Evolutionary conservation across 2,113 vertebrate genomes (phyloP).

Genomic region (Ascaphus truei): DNA sequence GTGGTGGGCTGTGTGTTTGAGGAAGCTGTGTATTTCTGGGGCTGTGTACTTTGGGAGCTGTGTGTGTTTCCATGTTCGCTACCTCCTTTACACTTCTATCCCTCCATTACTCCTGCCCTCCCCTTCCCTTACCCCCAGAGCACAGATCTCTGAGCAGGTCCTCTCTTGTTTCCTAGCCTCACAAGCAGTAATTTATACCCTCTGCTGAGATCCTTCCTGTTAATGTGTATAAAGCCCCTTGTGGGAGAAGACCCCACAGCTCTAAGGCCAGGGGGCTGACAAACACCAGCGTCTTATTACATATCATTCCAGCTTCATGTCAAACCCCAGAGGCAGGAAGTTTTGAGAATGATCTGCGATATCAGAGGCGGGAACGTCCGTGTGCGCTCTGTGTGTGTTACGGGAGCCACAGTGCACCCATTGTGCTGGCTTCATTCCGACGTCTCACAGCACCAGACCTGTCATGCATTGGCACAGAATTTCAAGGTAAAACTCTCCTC

Average conservation of each 20-base stretch:
- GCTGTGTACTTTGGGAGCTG: too few relatives aligned
- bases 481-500: not conserved
- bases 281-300: conserved; percentile 27
- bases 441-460: conserved; percentile 8
- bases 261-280: conserved; percentile 2
- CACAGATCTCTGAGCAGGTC: not conserved
- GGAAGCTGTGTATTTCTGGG: too few relatives aligned
- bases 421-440: conserved; percentile 18
- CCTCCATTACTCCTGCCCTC: not conserved
- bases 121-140: not conserved
- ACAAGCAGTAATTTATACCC: not conserved
- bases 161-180: not conserved
- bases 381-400: conserved; percentile 3
- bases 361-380: conserved; percentile 25
- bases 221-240: conserved; percentile 4
- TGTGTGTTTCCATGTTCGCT: too few relatives aligned
- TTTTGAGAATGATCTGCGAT: conserved; percentile 28
- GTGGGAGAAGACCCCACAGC: conserved; percentile 22
- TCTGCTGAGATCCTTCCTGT: conserved; percentile 1
- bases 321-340: conserved; percentile 13
- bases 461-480: conserved; percentile 14
- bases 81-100: not conserved
- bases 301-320: conserved; percentile 24
- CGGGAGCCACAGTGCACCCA: conserved; percentile 18
- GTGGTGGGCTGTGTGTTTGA: too few relatives aligned